A percentile compares a stretch with the other conserved stretches of the same genome.
These are phyloP conservation scores for Burhinus bistriatus DNA, from an alignment of 2,113 vertebrate species.

Conservation along the genomic window DNA sequence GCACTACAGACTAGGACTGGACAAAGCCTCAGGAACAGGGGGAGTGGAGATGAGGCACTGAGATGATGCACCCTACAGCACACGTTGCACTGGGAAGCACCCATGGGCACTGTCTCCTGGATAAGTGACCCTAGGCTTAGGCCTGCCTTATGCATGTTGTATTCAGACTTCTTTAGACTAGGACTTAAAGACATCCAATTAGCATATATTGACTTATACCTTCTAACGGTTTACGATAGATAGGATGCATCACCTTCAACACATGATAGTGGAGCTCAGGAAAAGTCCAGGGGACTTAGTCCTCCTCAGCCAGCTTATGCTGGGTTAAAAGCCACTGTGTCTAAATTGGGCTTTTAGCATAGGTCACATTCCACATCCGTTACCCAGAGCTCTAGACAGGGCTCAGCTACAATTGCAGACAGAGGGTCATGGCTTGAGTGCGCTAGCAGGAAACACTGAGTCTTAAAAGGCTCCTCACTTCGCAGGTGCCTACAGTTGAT, in stretches of 20 bases:
- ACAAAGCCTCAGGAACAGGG: neutral
- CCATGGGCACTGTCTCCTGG: no score
- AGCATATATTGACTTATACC: neutral
- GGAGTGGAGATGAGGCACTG: accelerated
- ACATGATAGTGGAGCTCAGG: neutral
- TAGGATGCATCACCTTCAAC: neutral
- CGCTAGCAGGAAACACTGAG: neutral
- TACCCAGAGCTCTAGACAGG: neutral
- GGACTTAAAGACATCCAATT: neutral
- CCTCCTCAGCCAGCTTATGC: neutral
- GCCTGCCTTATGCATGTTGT: neutral
- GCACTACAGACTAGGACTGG: neutral
- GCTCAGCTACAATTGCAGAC: neutral
- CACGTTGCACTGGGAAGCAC: neutral
- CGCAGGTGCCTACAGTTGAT: neutral
- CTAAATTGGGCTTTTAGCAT: neutral
- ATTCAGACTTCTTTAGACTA: neutral
- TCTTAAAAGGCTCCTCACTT: neutral
- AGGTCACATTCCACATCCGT: neutral
- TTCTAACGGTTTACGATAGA: neutral
- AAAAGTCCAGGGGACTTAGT: neutral
- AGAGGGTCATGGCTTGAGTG: neutral
- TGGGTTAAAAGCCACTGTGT: neutral
- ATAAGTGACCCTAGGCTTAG: neutral
- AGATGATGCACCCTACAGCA: neutral